Percentiles rank a stretch among this genome's conserved stretches.
These are phyloP conservation scores for Cavia aperea DNA, from an alignment of 2,113 vertebrate genomes.

Conservation along the genomic window DNA sequence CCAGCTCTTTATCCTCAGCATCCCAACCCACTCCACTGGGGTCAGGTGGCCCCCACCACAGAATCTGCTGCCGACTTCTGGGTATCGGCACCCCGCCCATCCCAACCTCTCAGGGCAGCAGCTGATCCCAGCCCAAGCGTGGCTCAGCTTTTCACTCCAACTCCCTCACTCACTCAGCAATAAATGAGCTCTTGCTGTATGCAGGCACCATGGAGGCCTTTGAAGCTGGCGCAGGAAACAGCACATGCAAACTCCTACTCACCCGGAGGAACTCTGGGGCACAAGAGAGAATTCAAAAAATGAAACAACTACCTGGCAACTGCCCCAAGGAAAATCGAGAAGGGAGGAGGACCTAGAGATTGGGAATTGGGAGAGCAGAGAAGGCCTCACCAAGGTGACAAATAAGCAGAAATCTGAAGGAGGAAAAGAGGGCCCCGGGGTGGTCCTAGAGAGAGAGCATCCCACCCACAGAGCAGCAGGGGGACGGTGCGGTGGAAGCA, in stretches of 20 bases:
- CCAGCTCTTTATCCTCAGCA: fast-evolving
- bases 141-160: background rate
- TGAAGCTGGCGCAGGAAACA: background rate
- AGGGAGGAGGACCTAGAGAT: no score
- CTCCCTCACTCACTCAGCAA: background rate
- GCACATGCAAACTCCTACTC: no score
- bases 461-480: background rate
- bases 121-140: background rate
- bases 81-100: fast-evolving
- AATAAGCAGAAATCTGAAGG: background rate
- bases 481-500: background rate
- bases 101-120: background rate
- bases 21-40: background rate
- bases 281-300: background rate
- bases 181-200: background rate
- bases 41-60: background rate
- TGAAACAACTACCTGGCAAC: background rate
- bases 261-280: background rate
- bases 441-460: background rate
- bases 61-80: background rate
- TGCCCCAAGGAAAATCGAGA: background rate
- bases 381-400: background rate
- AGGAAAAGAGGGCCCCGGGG: background rate
- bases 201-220: background rate
- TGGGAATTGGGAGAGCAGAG: background rate